A percentile compares a stretch with the other conserved stretches of the same genome.
Evolutionary conservation across 2,888 invertebrate genomes (phyloP).

Genomic region (Plutella xylostella): DNA sequence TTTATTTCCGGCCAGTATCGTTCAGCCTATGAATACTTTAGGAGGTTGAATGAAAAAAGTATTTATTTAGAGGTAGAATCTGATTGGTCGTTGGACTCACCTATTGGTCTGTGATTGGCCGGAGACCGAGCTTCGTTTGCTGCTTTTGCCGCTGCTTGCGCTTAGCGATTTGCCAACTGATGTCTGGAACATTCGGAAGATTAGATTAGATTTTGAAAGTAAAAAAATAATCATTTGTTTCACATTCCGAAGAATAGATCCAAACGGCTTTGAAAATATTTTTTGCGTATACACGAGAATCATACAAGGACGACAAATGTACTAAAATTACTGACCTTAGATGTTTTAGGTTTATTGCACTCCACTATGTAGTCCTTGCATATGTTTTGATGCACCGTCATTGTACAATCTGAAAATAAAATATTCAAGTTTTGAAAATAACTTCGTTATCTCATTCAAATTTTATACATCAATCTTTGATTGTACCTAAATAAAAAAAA

Average conservation of each 20-base stretch:
- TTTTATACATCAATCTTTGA: too few species aligned
- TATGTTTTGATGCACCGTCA: slow-evolving; percentile 86
- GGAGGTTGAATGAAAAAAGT: too few species aligned
- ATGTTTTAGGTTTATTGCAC: slow-evolving; percentile 80
- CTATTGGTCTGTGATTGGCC: slow-evolving; percentile 59
- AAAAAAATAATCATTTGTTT: too few species aligned
- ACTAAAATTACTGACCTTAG: slow-evolving; percentile 56
- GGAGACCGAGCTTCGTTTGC: slow-evolving; percentile 60
- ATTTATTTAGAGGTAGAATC: slow-evolving; percentile 4
- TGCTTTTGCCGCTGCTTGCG: slow-evolving; percentile 55
- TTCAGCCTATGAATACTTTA: too few species aligned
- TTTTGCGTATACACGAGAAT: too few species aligned
- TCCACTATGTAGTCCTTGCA: slow-evolving; percentile 91
- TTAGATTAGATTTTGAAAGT: background rate
- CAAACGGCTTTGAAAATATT: too few species aligned
- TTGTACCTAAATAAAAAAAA: too few species aligned
- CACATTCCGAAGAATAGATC: too few species aligned
- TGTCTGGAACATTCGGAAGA: slow-evolving; percentile 35
- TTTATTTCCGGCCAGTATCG: too few species aligned
- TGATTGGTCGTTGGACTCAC: slow-evolving; percentile 31
- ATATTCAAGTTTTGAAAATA: too few species aligned
- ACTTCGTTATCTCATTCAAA: too few species aligned
- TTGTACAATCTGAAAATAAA: slow-evolving; percentile 85
- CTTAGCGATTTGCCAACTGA: slow-evolving; percentile 59
- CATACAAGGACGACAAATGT: too few species aligned